phyloP scores from a whole-genome alignment of 1,140 invertebrate species.

The Drosophila bifasciata region DNA sequence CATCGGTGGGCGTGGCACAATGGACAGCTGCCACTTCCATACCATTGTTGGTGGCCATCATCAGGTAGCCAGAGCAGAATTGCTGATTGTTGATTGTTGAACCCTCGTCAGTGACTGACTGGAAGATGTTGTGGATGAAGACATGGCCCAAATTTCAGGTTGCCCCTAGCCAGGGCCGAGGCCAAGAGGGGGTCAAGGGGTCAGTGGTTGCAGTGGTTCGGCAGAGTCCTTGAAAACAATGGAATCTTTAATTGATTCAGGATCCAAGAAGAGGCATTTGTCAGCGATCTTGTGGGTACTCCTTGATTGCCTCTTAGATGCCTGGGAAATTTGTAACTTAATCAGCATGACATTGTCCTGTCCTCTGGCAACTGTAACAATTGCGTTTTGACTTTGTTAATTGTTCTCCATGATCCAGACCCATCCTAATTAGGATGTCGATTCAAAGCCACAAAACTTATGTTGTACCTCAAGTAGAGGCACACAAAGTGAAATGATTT shows the following conservation, averaged over 20 bases:
- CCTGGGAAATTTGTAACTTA: slow-evolving; percentile 60
- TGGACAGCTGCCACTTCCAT: slow-evolving; percentile 49
- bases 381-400: no score
- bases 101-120: slow-evolving; percentile 46
- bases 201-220: slow-evolving; percentile 32
- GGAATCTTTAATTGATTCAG: slow-evolving; percentile 61
- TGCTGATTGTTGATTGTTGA: not conserved
- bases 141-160: slow-evolving; percentile 59
- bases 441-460: slow-evolving; percentile 1
- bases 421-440: slow-evolving; percentile 25
- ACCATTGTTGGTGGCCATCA: not conserved
- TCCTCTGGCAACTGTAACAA: no score
- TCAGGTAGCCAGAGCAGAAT: slow-evolving; percentile 30
- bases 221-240: slow-evolving; percentile 54
- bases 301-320: slow-evolving; percentile 51
- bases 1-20: slow-evolving; percentile 49
- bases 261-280: slow-evolving; percentile 48
- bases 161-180: slow-evolving; percentile 42
- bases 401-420: not conserved
- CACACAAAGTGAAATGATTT: no score
- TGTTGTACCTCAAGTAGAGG: not conserved
- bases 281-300: slow-evolving; percentile 41
- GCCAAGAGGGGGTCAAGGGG: slow-evolving; percentile 73
- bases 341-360: slow-evolving; percentile 62
- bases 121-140: slow-evolving; percentile 6